Evolutionary conservation across 2,888 invertebrate genomes (phyloP).

Genomic region (Oxystoma pomonae): DNA sequence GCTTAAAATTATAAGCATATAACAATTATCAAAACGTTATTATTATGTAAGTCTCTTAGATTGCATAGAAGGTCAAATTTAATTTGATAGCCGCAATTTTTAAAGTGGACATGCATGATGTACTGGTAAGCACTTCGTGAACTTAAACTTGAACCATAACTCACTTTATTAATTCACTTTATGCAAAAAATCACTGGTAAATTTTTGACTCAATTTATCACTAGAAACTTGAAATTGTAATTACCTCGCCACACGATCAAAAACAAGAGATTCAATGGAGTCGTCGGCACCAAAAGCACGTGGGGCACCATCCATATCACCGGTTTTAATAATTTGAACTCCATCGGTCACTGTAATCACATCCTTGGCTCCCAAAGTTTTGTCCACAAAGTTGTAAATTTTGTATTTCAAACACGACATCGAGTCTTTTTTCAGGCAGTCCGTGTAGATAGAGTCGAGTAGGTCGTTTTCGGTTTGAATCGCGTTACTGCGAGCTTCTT

Average conservation of each 20-base stretch:
- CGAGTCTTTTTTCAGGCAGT: constrained; percentile 79
- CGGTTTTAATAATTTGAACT: constrained; percentile 77
- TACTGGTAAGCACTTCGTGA: no score
- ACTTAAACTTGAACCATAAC: no score
- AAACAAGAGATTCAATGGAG: constrained; percentile 60
- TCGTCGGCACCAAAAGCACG: constrained; percentile 64
- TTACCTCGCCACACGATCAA: constrained; percentile 61
- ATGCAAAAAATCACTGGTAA: background rate
- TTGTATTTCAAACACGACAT: constrained; percentile 83
- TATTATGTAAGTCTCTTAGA: no score
- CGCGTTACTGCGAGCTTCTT: constrained; percentile 54
- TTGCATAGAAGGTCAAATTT: no score
- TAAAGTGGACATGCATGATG: no score
- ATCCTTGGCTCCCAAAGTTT: constrained; percentile 76
- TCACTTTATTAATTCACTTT: no score
- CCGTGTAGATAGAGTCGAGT: constrained; percentile 70
- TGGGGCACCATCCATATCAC: constrained; percentile 73
- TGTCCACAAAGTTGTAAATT: constrained; percentile 81
- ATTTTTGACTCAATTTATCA: no score
- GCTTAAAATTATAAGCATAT: no score
- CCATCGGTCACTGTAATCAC: constrained; percentile 77
- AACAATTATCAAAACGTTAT: no score
- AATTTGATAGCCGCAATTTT: no score
- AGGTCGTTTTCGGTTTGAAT: constrained; percentile 72
- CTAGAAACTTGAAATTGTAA: background rate